Base-by-base conservation (phyloP, 2,113 vertebrate species). In the Campylomormyrus tamandua region DNA sequence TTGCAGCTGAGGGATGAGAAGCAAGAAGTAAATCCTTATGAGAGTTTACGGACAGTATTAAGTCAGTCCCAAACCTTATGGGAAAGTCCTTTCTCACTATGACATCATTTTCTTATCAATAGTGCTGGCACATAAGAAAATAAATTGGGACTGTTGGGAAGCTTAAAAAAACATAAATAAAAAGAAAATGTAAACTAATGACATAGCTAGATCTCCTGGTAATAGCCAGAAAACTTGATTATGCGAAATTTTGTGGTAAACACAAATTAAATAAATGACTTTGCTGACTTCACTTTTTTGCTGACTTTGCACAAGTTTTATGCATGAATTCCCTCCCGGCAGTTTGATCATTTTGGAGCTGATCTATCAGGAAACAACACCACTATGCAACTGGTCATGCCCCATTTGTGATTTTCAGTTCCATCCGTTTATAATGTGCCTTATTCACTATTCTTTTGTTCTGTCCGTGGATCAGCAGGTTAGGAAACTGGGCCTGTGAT, bases 81-180 rank as follows among this genome's bases (percentile, higher is more conserved):
- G 70, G 31, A 77, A 77, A 39, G 70, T 77, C 35, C 31, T 77
- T 77, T 39, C 39, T 80, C 74, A 42, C 74, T 6, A 19, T 80
- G 74, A 80, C 74, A 80, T 77, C 70, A 77, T 80, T 80, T 80
- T 80, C 74, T 42, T 80, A 80, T 80, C 74, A 80, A 80, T 19
- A 80, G 15, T 80, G 74, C 74, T 19, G 74, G 35, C 31, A 80
- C 31, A 80, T 80, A 39, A n/a, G 17, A 42, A 80, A 80, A 80
- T 80, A 80, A 80, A 42, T 80, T 80, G 74, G 74, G 13, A 42
- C 35, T 80, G 74, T 80, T 80, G 74, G 17, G 74, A 39, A 42
- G 35, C 74, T 80, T 42, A 19, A 80, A 70, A 66, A 70, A 62
- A 31, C 3, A 0, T 80, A 80, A 80, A 19, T 80, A 80, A 80